Evolutionary conservation across 2,113 vertebrate species (phyloP), one percentile per base, ranked within the genome.

Genomic region (Brachypteracias leptosomus): DNA sequence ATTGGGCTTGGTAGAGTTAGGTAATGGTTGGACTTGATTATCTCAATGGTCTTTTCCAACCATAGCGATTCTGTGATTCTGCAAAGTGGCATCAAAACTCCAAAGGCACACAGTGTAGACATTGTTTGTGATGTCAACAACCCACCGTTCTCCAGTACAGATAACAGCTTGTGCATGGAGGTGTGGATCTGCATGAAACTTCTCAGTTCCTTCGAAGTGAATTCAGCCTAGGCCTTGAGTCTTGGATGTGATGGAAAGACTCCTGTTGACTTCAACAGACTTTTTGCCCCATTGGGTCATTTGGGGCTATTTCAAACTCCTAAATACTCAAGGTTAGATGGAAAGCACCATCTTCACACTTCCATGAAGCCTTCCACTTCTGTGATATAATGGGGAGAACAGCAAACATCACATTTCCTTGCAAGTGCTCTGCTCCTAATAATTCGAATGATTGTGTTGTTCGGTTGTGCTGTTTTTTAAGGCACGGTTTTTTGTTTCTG

Each of bases 81-180:
- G 73, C 72, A 24, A 85, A 88, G 58, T 2, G 0, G 11, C 85
- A 70, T n/a, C 11, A 5, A 44, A 70, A 77, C 36, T 49, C 47
- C 2, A 5, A 47, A 67, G 31, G 13, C 51, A 80, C 8, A 10
- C 4, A 13, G 38, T 2, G 7, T 35, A 59, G 24, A 49, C 7
- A 5, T 35, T 0, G 0, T 49, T 89, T 49, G 33, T 1, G 3
- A 17, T 11, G 14, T 28, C 26, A 63, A 7, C 15, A 35, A 1
- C 1, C 2, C 5, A 15, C 11, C 1, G 0, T 25, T 49, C 86
- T 47, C 36, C 31, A 29, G 31, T 13, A 49, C 1, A 7, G 59
- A 29, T 11, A 68, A 25, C 2, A 3, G 16, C 51, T 59, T 52
- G 24, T 3, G 5, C 20, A n/a, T 0, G 0, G 1, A 2, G 5